phyloP scores from a whole-genome alignment of 2,113 vertebrate species.

The Parotia lawesii region DNA sequence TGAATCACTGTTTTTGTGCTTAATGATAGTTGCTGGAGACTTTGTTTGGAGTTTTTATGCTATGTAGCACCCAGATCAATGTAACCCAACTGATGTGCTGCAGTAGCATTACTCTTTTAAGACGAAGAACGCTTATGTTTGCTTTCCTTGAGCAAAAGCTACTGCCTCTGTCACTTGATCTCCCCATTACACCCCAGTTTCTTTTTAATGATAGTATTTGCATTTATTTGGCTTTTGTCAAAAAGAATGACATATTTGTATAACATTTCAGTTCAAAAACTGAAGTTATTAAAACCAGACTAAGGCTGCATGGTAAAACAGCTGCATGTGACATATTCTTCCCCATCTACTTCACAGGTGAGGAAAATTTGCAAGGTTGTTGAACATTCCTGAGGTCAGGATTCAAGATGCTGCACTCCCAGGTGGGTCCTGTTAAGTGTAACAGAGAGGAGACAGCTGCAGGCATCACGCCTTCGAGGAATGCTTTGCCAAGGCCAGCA shows the following conservation, averaged over 20 bases:
- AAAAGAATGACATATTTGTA: constrained; percentile 41
- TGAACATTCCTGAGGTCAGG: neutral
- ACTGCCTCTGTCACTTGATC: neutral
- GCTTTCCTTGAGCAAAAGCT: neutral
- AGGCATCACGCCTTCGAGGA: accelerated
- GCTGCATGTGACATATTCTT: neutral
- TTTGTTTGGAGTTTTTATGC: neutral
- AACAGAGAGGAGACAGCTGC: accelerated
- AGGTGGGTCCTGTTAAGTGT: accelerated
- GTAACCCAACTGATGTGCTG: neutral
- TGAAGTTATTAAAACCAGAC: neutral
- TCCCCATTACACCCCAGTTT: neutral
- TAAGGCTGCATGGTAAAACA: neutral
- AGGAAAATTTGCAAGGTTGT: neutral
- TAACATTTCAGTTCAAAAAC: constrained; percentile 10
- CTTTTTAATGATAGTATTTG: constrained; percentile 32
- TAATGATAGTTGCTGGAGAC: neutral
- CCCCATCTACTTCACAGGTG: neutral
- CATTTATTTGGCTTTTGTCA: constrained; percentile 44
- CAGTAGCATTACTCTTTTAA: neutral
- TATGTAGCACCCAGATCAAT: neutral
- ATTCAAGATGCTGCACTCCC: neutral
- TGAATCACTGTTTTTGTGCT: neutral
- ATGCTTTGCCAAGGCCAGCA: no score
- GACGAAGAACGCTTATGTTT: accelerated